Percentiles rank a stretch among this genome's conserved stretches.
phyloP scores from a whole-genome alignment of 1,140 invertebrate genomes.

The Palaemon carinicauda region DNA sequence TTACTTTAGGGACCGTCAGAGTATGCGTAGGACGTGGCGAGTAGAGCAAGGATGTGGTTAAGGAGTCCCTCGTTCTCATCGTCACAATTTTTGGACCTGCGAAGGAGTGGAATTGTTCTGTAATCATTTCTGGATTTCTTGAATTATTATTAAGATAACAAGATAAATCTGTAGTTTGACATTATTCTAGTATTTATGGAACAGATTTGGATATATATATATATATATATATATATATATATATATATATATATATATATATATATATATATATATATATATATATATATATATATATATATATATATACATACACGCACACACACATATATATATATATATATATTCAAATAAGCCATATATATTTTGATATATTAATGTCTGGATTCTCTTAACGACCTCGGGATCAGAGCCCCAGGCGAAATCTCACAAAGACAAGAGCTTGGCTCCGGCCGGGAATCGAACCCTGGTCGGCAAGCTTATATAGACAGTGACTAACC shows the following conservation, averaged over 20 bases:
- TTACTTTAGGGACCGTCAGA: conserved; percentile 38
- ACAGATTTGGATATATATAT: too few species aligned
- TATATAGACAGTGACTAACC: too few species aligned
- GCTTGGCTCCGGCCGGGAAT: too few species aligned
- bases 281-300: not conserved
- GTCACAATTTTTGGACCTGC: not conserved
- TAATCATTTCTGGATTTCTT: not conserved
- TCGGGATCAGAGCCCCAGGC: too few species aligned
- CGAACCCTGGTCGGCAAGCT: too few species aligned
- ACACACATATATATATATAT: too few species aligned
- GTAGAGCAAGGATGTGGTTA: conserved; percentile 22
- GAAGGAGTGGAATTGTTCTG: not conserved
- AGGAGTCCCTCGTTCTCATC: conserved; percentile 10
- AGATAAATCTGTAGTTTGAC: not conserved
- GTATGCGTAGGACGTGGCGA: conserved; percentile 39
- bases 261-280: not conserved
- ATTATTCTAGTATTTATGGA: too few species aligned
- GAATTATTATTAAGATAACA: not conserved
- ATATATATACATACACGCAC: too few species aligned
- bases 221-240: not conserved
- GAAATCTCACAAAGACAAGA: too few species aligned
- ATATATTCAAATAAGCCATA: not conserved
- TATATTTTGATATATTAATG: not conserved
- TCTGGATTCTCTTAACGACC: too few species aligned
- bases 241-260: not conserved